Conservation (phyloP, 2,113 vertebrate genomes). For the Illadopsis cleaveri region DNA sequence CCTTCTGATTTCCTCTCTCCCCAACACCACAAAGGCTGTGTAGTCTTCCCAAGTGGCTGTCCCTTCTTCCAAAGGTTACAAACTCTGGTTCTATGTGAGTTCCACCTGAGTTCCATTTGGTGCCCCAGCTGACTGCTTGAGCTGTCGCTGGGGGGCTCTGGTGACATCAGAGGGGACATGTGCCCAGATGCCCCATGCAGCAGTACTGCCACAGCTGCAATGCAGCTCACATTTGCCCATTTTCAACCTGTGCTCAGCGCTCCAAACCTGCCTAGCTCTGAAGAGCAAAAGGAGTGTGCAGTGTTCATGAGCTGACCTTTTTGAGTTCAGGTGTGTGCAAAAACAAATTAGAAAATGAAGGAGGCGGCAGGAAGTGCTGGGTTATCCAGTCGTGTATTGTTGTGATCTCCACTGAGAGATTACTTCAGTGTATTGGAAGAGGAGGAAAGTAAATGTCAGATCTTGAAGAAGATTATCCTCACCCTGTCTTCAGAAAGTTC, state of each 20-base stretch:
- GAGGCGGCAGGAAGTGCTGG: background rate
- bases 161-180: background rate
- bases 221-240: background rate
- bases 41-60: background rate
- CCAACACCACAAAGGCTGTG: background rate
- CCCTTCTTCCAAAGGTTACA: background rate
- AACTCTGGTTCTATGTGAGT: background rate
- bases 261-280: background rate
- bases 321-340: background rate
- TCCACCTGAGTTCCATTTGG: background rate
- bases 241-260: rapidly evolving
- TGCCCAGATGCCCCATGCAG: background rate
- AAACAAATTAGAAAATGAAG: conserved; percentile 15
- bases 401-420: background rate
- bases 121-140: background rate
- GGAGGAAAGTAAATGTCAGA: conserved; percentile 41
- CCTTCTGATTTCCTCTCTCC: background rate
- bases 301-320: background rate
- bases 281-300: background rate
- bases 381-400: background rate
- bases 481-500: background rate
- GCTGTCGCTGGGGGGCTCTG: background rate
- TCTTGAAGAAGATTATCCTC: background rate
- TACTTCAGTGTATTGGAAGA: background rate
- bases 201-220: background rate